Conservation (phyloP, 2,888 invertebrate genomes). For the Glaucopsyche alexis region DNA sequence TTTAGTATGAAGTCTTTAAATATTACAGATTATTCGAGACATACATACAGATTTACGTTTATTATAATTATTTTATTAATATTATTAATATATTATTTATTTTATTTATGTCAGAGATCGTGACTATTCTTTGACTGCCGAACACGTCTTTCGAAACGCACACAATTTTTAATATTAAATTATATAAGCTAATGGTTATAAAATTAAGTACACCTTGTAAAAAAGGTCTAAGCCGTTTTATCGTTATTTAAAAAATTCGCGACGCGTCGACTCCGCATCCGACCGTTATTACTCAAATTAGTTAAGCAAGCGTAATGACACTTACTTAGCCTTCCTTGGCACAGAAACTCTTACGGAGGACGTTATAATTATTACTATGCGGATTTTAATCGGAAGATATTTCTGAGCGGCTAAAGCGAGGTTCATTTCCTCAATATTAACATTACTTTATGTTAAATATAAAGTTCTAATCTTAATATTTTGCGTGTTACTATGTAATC, state of each 20-base stretch:
- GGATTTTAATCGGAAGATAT: slow-evolving; percentile 10
- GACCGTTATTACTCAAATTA: slow-evolving; percentile 12
- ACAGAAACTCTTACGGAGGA: slow-evolving; percentile 6
- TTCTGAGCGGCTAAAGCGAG: not conserved
- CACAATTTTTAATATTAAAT: no score
- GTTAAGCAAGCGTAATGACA: slow-evolving; percentile 19
- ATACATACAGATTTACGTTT: no score
- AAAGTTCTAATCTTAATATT: not conserved
- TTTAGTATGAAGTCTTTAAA: no score
- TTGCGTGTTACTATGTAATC: not conserved
- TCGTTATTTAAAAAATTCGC: slow-evolving; percentile 2
- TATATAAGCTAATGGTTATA: no score
- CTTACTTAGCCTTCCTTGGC: slow-evolving; percentile 13
- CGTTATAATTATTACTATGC: not conserved
- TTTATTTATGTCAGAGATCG: no score
- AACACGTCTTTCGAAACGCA: no score
- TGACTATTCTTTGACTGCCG: no score
- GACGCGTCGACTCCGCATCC: not conserved
- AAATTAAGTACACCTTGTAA: not conserved
- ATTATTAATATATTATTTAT: no score
- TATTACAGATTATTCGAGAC: no score
- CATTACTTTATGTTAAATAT: not conserved
- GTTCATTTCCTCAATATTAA: not conserved
- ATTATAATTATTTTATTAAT: no score
- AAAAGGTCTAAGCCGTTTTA: not conserved